Base-by-base conservation (phyloP, 1,140 invertebrate species). In the Drosophila neocordata region DNA sequence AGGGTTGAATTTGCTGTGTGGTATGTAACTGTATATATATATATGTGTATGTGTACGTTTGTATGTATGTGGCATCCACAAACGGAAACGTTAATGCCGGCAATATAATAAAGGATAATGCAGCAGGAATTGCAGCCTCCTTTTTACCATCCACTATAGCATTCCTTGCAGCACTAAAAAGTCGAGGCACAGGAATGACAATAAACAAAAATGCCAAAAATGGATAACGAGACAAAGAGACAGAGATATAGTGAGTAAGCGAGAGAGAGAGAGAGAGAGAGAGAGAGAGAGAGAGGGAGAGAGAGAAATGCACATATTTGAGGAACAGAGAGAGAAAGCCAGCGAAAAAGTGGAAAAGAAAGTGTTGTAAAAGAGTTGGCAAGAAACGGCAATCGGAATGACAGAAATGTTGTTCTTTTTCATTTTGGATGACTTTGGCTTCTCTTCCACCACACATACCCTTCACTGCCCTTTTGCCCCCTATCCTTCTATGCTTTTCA, bases 51-150 rank as follows among this genome's bases (percentile, higher is more conserved):
- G 4, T 44, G 27, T 57, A 22, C 31, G 66, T 51, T 24, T 38
- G 15, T 22, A 11, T 37, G 11, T 61, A 12, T 24, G 35, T 13
- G 20, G 44, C 63, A 59, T 57, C 38, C 56, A 69, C 66, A 69
- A 73, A 73, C 52, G 70, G 77, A 79, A 69, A 79, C 61, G 62
- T 79, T 79, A 79, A 79, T 79, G 65, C 65, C 34, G 77, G 76
- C 77, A 79, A 79, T 79, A 79, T 79, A 79, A 79, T 79, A 79
- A 79, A 69, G 76, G 70, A 74, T 79, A 79, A 79, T 73, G 70
- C 77, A 74, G 58, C 65, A 59, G 76, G 65, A 69, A 79, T 70
- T 57, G 69, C 63, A 66, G 13, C 44, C 38, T 20, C 24, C 35
- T 34, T 31, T 24, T 31, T 5, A 34, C 35, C 22, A 18, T 12